phyloP scores from a whole-genome alignment of 2,113 vertebrate genomes.

The Lathamus discolor region DNA sequence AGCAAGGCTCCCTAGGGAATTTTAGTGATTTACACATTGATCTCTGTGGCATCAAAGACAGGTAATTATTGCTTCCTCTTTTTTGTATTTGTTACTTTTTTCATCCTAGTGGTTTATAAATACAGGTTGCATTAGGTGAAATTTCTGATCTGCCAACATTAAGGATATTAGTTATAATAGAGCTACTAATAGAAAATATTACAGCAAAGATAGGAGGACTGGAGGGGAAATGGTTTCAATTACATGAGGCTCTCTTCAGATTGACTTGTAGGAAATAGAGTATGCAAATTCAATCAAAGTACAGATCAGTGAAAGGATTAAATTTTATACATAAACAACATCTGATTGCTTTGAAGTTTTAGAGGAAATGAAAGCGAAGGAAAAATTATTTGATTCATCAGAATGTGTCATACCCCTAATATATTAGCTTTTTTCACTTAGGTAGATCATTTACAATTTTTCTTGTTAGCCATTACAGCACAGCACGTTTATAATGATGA shows the following conservation, averaged over 20 bases:
- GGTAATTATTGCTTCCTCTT: slow-evolving; percentile 82
- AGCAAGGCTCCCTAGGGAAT: slow-evolving; percentile 91
- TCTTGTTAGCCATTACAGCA: neutral
- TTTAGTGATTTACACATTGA: slow-evolving; percentile 93
- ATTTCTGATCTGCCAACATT: slow-evolving; percentile 65
- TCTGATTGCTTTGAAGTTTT: slow-evolving; percentile 73
- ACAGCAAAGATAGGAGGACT: slow-evolving; percentile 59
- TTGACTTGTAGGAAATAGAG: slow-evolving; percentile 70
- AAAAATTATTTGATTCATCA: slow-evolving; percentile 61
- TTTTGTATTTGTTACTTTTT: slow-evolving; percentile 52
- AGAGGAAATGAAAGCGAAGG: slow-evolving; percentile 42
- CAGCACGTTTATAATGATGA: neutral
- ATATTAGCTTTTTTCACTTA: slow-evolving; percentile 4
- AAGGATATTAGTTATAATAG: slow-evolving; percentile 72
- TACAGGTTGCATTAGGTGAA: slow-evolving; percentile 65
- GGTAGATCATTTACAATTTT: slow-evolving; percentile 24
- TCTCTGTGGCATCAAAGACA: slow-evolving; percentile 95
- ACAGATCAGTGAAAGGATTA: slow-evolving; percentile 73
- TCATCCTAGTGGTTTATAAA: slow-evolving; percentile 62
- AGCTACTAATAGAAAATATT: slow-evolving; percentile 71
- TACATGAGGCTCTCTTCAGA: slow-evolving; percentile 60
- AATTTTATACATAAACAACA: slow-evolving; percentile 73
- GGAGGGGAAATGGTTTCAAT: slow-evolving; percentile 71
- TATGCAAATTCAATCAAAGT: slow-evolving; percentile 78
- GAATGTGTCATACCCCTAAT: slow-evolving; percentile 40